Base-by-base conservation (phyloP, 23 tunicate genomes). In the Trididemnum miniatum region DNA sequence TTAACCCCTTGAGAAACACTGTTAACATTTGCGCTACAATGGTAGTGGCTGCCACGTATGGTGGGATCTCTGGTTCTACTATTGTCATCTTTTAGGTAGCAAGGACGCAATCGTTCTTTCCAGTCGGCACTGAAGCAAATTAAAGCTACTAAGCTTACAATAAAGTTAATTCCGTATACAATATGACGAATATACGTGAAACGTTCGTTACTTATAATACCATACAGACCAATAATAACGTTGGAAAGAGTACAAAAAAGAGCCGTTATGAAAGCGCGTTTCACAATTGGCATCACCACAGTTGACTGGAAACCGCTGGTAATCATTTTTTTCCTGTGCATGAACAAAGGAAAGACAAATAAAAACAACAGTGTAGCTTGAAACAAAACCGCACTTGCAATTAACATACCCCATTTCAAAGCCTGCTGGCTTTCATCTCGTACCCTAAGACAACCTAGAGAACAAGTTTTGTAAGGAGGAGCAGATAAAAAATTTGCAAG, bases 121-220 rank as follows among this genome's bases (percentile, higher is more conserved):
- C 86, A 82, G 32, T 82, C 86, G 50, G 79, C 86, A 51, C 36
- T 66, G 2, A 72, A 82, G 24, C 86, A 82, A 28, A 82, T 51
- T 20, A 82, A 71, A 28, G 86, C 86, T 0, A 82, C 51, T 18
- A 82, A 34, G 33, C 32, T 82, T 25, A 82, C 51, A 28, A 71
- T 44, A 51, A 82, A 40, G 30, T 82, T 82, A 7, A 34, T 20
- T 3, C 86, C 86, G 69, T 82, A 82, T 32, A 71, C 86, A 5
- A 72, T 51, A 30, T 82, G 86, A 1, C 86, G 44, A 1, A 82
- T 52, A 34, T 82, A 82, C 2, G 78, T 71, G 26, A 71, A 44
- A 27, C 27, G 31, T 34, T 82, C 78, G 1, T 71, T 28, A 51
- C 37, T 71, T 36, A 44, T 79, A 12, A 82, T 71, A 20, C 77